phyloP scores from a whole-genome alignment of 1,140 invertebrate species.

The Drosophila nigrodunni region DNA sequence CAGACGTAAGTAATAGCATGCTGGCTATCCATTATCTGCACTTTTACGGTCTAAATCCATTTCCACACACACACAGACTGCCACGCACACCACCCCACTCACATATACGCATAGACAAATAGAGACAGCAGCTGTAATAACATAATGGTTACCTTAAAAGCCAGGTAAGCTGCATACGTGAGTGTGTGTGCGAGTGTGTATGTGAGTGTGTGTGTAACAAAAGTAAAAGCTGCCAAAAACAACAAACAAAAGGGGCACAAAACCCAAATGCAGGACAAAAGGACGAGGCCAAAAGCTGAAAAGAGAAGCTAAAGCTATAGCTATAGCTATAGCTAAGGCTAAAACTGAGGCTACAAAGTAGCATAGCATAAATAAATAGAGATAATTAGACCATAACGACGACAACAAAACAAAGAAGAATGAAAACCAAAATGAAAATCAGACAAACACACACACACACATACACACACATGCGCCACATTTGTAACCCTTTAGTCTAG shows the following conservation, averaged over 20 bases:
- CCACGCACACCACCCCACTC: too few species aligned
- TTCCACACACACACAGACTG: slow-evolving; percentile 44
- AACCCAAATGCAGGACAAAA: slow-evolving; percentile 29
- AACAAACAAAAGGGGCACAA: slow-evolving; percentile 38
- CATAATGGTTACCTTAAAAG: slow-evolving; percentile 76
- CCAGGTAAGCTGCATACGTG: slow-evolving; percentile 53
- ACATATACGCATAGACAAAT: background rate
- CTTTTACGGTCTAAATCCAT: slow-evolving; percentile 81
- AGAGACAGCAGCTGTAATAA: slow-evolving; percentile 71
- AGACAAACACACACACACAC: slow-evolving; percentile 40
- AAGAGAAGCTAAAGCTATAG: background rate
- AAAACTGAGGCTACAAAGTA: slow-evolving; percentile 49
- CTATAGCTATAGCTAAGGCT: background rate
- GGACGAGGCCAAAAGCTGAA: slow-evolving; percentile 27
- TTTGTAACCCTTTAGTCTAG: slow-evolving; percentile 42
- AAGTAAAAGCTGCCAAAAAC: slow-evolving; percentile 58
- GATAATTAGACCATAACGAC: slow-evolving; percentile 83
- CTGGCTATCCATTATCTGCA: slow-evolving; percentile 66
- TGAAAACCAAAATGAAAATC: slow-evolving; percentile 32
- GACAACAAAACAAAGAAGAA: slow-evolving; percentile 47
- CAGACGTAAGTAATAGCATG: background rate
- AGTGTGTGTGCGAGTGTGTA: slow-evolving; percentile 5
- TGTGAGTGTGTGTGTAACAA: slow-evolving; percentile 43
- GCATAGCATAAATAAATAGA: slow-evolving; percentile 81
- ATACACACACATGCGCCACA: slow-evolving; percentile 13